phyloP scores from a whole-genome alignment of 2,797 vertebrate species.

The Helicolenus hilgendorfi region DNA sequence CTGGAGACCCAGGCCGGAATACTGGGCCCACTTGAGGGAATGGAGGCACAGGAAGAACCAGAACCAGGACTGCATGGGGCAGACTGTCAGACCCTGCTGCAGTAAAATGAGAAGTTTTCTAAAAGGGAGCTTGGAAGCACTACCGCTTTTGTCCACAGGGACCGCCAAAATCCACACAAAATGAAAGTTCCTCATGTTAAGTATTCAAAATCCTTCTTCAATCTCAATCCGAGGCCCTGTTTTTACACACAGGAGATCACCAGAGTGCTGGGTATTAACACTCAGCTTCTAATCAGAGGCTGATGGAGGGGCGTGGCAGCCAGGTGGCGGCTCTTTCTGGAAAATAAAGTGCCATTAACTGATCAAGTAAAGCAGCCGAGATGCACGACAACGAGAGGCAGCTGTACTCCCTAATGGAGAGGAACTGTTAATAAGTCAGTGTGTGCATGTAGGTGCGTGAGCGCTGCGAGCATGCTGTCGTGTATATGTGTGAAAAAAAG shows the following conservation, averaged over 20 bases:
- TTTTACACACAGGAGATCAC: conserved; percentile 45
- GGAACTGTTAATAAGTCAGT: conserved; percentile 36
- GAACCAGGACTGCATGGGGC: background rate
- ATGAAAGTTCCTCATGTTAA: background rate
- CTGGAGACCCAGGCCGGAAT: background rate
- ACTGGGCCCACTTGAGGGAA: background rate
- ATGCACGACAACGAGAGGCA: conserved; percentile 45
- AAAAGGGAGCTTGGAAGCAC: no score
- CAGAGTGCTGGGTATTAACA: conserved; percentile 32
- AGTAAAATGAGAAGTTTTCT: no score
- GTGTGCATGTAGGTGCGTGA: background rate
- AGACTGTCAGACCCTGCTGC: no score
- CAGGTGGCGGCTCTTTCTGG: conserved; percentile 71
- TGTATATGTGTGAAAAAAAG: background rate
- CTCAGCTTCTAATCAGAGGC: conserved; percentile 66
- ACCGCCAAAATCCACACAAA: background rate
- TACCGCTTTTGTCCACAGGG: no score
- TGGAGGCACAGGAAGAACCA: background rate
- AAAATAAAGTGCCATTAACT: conserved; percentile 77
- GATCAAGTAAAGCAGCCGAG: conserved; percentile 65
- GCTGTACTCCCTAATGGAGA: conserved; percentile 61
- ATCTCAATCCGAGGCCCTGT: background rate
- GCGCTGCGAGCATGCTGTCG: background rate
- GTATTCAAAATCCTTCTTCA: background rate
- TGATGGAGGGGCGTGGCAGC: conserved; percentile 56